phyloP scores from a whole-genome alignment of 2,113 vertebrate species.

The Pterocles burchelli region DNA sequence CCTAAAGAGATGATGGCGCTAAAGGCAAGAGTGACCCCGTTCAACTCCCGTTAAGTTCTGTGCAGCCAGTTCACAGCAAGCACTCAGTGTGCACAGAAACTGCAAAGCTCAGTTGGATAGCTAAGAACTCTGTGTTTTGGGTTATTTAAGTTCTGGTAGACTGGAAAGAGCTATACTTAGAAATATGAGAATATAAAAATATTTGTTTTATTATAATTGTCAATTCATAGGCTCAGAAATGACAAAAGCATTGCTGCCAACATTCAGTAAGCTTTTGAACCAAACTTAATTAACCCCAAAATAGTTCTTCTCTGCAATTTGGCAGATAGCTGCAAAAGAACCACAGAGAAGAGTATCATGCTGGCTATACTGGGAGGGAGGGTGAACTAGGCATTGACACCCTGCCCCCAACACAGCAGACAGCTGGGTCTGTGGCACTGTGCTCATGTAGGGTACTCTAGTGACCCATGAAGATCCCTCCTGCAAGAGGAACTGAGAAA shows the following conservation, averaged over 20 bases:
- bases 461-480: not conserved
- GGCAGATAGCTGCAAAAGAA: not conserved
- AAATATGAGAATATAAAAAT: not conserved
- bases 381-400: not conserved
- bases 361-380: not conserved
- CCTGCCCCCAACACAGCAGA: not conserved
- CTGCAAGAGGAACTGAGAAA: not conserved
- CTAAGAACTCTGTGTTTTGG: not conserved
- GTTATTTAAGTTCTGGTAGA: not conserved
- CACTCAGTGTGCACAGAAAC: not conserved
- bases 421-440: rapidly evolving
- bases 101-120: not conserved
- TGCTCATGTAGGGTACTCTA: rapidly evolving
- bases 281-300: not conserved
- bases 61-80: not conserved
- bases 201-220: not conserved
- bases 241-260: not conserved
- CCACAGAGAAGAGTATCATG: not conserved
- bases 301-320: not conserved
- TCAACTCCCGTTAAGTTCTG: not conserved
- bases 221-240: not conserved
- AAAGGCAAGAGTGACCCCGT: not conserved
- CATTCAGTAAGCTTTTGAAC: not conserved
- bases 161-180: not conserved
- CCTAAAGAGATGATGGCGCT: not conserved